Evolutionary conservation across 2,888 invertebrate species (phyloP).

Genomic region (Craniophora ligustri): DNA sequence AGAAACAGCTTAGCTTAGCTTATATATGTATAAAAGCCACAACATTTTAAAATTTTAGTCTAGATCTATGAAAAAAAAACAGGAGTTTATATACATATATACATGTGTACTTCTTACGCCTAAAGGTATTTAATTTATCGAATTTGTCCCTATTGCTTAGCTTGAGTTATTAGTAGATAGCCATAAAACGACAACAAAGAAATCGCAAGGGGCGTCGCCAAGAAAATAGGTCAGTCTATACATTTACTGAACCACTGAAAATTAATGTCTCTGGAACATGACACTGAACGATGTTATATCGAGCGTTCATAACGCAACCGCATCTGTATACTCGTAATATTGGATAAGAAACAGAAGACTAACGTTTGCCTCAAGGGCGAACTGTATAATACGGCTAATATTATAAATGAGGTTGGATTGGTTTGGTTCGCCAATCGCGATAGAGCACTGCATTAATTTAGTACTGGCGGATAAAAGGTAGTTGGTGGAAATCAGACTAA

Average conservation of each 20-base stretch:
- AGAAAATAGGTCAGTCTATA: constrained; percentile 58
- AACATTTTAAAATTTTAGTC: too few relatives aligned
- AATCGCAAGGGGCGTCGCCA: constrained; percentile 41
- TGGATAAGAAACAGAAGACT: constrained; percentile 55
- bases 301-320: constrained; percentile 22
- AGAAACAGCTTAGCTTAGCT: too few relatives aligned
- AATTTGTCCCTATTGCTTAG: too few relatives aligned
- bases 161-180: constrained; percentile 15
- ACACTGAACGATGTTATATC: constrained; percentile 20
- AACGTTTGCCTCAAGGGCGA: constrained; percentile 63
- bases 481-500: too few relatives aligned
- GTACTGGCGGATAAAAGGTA: too few relatives aligned
- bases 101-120: too few relatives aligned
- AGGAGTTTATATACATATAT: too few relatives aligned
- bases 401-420: constrained; percentile 7
- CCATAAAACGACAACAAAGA: constrained; percentile 29
- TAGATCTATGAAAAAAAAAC: too few relatives aligned
- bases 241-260: constrained; percentile 37
- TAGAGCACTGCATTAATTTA: neutral
- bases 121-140: too few relatives aligned
- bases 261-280: constrained; percentile 56
- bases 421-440: constrained; percentile 23
- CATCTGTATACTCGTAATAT: constrained; percentile 19
- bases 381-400: constrained; percentile 35
- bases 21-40: too few relatives aligned